Conservation (phyloP, 1,140 invertebrate genomes). For the Solenopsis fugax region DNA sequence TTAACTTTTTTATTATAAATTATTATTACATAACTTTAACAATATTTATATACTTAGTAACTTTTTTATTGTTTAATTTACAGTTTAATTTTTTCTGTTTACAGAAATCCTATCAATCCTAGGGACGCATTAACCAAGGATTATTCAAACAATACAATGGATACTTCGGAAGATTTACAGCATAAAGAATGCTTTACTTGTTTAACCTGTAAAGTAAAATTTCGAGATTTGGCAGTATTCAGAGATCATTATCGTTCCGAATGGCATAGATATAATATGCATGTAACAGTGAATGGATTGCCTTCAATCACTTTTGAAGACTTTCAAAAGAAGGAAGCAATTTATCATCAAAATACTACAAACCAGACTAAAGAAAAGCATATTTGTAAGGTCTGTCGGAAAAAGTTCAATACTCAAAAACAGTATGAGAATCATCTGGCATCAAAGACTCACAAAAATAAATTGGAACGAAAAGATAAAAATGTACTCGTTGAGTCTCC, state of each 20-base stretch:
- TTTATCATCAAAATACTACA: neutral
- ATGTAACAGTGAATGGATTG: neutral
- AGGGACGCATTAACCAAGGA: too few species aligned
- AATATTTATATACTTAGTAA: too few species aligned
- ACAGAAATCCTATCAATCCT: too few species aligned
- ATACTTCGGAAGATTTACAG: neutral
- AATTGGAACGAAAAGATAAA: slow-evolving; percentile 55
- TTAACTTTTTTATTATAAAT: too few species aligned
- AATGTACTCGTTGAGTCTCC: too few species aligned
- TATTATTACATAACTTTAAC: too few species aligned
- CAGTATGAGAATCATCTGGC: slow-evolving; percentile 96
- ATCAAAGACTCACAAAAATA: slow-evolving; percentile 97
- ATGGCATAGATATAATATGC: slow-evolving; percentile 14
- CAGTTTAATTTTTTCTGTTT: too few species aligned
- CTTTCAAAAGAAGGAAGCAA: neutral
- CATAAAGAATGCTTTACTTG: neutral
- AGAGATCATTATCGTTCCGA: slow-evolving; percentile 9
- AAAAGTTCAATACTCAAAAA: slow-evolving; percentile 94
- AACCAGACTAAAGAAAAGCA: slow-evolving; percentile 84
- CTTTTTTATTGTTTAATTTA: too few species aligned
- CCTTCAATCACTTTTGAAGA: neutral
- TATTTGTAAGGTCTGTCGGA: slow-evolving; percentile 93
- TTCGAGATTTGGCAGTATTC: neutral
- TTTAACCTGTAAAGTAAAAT: neutral
- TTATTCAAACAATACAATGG: too few species aligned